Base-by-base conservation (phyloP, 2,888 invertebrate species). In the Ashinkailepas kermadecensis region DNA sequence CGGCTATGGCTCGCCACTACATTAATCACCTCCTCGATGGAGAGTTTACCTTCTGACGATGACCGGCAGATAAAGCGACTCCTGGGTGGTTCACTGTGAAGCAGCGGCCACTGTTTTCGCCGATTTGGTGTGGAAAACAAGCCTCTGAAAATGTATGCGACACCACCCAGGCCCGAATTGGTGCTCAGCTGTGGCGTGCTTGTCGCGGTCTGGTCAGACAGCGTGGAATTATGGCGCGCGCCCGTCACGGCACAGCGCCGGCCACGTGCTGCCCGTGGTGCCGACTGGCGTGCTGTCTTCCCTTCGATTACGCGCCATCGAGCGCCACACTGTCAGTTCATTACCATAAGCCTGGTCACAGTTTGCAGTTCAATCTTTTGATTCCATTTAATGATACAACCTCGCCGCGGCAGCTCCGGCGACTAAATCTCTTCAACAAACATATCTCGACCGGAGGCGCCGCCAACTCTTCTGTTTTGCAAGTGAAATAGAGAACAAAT, bases 381-480 rank as follows among this genome's bases (percentile, higher is more conserved):
- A 74, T 74, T 56, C 74, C 74, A 74, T 74, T 74, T 74, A 39
- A 74, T 56, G 74, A 74, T 74, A 56, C 74, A 18, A 56, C 54
- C 74, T 56, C 21, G 74, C 74, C 54, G 21, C 18, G 21, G 54
- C 23, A 21, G 56, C 12, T 56, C 23, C 56, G 18, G 21, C 13
- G 56, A 56, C 74, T 74, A 56, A 74, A 74, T 74, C 74, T 56
- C 56, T 56, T 74, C 74, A 21, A 74, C 74, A 74, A 74, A 74
- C 74, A 74, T 74, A 74, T 74, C 74, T 56, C 3, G 21, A 21
- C 54, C 21, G 56, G 21, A 21, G 56, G 3, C 21, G 74, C 18
- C 23, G 18, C 74, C 56, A 74, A 74, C 74, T 74, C 74, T 74
- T 74, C 74, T 74, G 74, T 56, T 74, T 74, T 74, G 74, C 74